Conservation (phyloP, 2,888 invertebrate species). For the Calameuta filiformis region DNA sequence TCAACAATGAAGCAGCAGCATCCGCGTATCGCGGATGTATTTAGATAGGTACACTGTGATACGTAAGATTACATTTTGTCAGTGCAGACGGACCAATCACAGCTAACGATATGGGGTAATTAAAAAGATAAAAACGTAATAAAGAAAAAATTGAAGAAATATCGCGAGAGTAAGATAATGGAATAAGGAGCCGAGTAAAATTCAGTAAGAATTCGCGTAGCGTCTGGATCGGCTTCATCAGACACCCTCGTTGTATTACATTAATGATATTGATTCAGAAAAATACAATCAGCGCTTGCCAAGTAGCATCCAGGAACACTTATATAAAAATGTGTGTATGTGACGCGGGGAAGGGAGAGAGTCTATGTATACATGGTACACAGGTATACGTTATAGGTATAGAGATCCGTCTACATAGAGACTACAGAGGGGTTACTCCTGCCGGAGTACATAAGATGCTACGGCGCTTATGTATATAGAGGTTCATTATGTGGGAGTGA, state of each 20-base stretch:
- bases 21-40: background rate
- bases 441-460: background rate
- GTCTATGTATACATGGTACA: constrained; percentile 12
- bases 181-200: background rate
- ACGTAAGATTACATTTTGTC: background rate
- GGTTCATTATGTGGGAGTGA: constrained; percentile 34
- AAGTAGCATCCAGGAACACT: background rate
- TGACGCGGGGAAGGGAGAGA: background rate
- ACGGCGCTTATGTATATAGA: constrained; percentile 11
- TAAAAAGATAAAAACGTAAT: background rate
- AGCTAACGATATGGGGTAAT: background rate
- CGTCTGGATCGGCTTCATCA: constrained; percentile 43
- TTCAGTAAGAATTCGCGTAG: background rate
- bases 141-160: background rate
- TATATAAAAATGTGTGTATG: background rate
- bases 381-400: constrained; percentile 10
- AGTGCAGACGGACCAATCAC: background rate
- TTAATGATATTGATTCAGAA: constrained; percentile 62
- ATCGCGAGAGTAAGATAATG: background rate
- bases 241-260: constrained; percentile 59
- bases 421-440: background rate
- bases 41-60: background rate
- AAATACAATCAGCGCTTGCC: constrained; percentile 52
- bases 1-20: background rate
- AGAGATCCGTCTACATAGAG: background rate